phyloP scores from a whole-genome alignment of 2,797 vertebrate genomes.

The Paramormyrops hopkinsi region DNA sequence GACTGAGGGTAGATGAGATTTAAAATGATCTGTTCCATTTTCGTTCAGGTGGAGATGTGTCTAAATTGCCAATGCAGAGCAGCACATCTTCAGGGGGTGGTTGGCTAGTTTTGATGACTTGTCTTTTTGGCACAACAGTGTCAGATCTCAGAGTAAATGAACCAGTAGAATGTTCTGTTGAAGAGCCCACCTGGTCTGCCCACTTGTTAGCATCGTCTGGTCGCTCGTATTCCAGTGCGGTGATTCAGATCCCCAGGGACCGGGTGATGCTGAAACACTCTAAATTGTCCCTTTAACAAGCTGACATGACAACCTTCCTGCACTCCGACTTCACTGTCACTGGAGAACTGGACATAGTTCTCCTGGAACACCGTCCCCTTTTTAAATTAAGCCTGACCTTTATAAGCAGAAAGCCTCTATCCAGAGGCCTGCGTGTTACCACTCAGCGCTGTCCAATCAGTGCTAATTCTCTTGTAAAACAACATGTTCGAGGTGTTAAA shows the following conservation, averaged over 20 bases:
- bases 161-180: not conserved
- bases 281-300: not conserved
- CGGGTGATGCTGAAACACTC: not conserved
- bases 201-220: not conserved
- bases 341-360: not conserved
- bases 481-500: not conserved
- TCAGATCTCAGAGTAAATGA: not conserved
- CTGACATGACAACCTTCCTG: not conserved
- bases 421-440: not conserved
- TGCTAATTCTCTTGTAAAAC: not conserved
- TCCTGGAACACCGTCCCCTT: not conserved
- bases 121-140: not conserved
- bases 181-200: not conserved
- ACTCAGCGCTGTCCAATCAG: not conserved
- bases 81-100: not conserved
- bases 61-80: not conserved
- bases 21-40: not conserved
- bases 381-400: not conserved
- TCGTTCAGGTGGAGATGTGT: not conserved
- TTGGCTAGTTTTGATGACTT: not conserved
- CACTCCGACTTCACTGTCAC: not conserved
- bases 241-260: not conserved
- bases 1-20: not conserved
- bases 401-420: not conserved
- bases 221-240: not conserved